Percentiles rank a stretch among this genome's conserved stretches.
phyloP scores from a whole-genome alignment of 2,888 invertebrate species.

The Cecidostiba fungosa region DNA sequence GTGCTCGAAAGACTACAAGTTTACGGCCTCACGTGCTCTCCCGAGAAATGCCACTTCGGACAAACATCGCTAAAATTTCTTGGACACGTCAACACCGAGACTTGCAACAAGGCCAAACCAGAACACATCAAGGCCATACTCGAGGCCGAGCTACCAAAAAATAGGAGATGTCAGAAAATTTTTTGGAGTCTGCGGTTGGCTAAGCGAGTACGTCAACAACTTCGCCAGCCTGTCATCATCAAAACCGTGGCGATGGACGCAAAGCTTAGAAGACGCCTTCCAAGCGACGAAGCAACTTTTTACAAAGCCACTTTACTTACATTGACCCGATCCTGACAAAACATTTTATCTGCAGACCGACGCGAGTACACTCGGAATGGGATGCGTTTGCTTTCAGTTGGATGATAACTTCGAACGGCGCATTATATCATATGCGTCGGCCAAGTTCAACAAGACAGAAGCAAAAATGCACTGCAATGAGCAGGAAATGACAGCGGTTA shows the following conservation, averaged over 20 bases:
- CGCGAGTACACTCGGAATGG: not conserved
- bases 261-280: conserved; percentile 28
- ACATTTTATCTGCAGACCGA: conserved; percentile 43
- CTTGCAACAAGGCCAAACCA: conserved; percentile 17
- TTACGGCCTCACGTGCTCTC: conserved; percentile 51
- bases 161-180: conserved; percentile 42
- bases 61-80: conserved; percentile 64
- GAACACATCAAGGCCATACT: conserved; percentile 34
- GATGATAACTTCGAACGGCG: not conserved
- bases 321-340: conserved; percentile 28
- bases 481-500: not conserved
- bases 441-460: not conserved
- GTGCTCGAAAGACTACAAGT: conserved; percentile 64
- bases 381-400: not conserved
- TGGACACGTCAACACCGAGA: conserved; percentile 63
- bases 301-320: not conserved
- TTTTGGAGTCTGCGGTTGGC: conserved; percentile 61
- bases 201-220: conserved; percentile 53
- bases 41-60: conserved; percentile 65
- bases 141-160: conserved; percentile 29
- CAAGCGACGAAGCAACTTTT: conserved; percentile 6
- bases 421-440: not conserved
- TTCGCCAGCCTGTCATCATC: conserved; percentile 34
- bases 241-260: conserved; percentile 27
- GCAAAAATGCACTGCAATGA: not conserved